Base-by-base conservation (phyloP, 2,888 invertebrate species). In the Dastarcus helophoroides region DNA sequence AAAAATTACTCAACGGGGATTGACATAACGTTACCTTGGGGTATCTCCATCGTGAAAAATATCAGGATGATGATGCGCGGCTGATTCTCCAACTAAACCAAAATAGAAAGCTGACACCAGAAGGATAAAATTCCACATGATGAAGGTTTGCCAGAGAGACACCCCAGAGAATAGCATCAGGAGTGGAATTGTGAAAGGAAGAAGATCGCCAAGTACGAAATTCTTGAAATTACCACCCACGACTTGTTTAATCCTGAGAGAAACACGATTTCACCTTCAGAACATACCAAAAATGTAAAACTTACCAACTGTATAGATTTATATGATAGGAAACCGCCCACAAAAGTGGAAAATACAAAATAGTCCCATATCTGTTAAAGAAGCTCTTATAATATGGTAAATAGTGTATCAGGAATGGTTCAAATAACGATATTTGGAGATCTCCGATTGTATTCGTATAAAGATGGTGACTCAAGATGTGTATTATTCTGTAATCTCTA, bases 21-120 rank as follows among this genome's bases (percentile, higher is more conserved):
- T 17, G n/a, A 17, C n/a, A 17, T 17, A 7, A 17, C n/a, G 19
- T 35, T 59, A 77, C 77, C 70, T 68, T 24, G 70, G 66, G 29
- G 71, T 60, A 53, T 88, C 86, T 1, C 84, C 84, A 46, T 83
- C 83, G 51, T 85, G 84, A 49, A 79, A 79, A 35, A 84, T 77
- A 16, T 73, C 72, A 1, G 85, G 82, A 53, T 85, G 81, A 50
- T 84, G 84, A 62, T 86, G 85, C 1, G 76, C 82, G 1, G 80
- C 82, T 50, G 75, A 79, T 1, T 79, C 51, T 3, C 76, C 83
- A 34, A 81, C 72, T 2, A 69, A 46, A 8, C 60, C 64, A 48
- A 84, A 80, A 0, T 70, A 43, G 23, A 75, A 67, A 41, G 81
- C 78, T 3, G 65, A 65, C 12, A 69, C 10, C 9, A 76, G 67